These are phyloP conservation scores for Picathartes gymnocephalus DNA, from an alignment of 2,113 vertebrate species.

Conservation along the genomic window DNA sequence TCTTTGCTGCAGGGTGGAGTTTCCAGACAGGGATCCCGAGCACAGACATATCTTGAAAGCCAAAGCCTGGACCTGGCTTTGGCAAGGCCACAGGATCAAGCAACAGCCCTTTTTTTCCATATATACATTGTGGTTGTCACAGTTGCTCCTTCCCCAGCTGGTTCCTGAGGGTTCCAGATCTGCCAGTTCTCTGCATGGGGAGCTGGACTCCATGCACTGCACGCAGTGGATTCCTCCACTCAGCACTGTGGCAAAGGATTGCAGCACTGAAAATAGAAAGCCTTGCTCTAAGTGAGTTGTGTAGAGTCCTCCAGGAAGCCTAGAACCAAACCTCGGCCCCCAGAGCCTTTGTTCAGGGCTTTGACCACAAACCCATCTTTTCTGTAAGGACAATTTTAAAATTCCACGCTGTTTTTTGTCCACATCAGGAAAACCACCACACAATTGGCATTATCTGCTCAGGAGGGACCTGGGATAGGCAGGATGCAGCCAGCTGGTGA, in stretches of 20 bases:
- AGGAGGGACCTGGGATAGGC: not conserved
- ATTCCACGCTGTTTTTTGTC: not conserved
- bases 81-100: not conserved
- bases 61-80: not conserved
- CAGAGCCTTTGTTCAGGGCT: not conserved
- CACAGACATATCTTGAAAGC: not conserved
- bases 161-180: not conserved
- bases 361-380: not conserved
- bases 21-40: not conserved
- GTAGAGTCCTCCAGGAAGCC: not conserved
- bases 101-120: not conserved
- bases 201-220: accelerated
- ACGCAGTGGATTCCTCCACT: accelerated
- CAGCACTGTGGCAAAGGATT: not conserved
- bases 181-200: not conserved
- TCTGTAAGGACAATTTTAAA: not conserved
- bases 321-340: not conserved
- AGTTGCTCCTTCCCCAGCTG: not conserved
- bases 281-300: not conserved
- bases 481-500: not conserved
- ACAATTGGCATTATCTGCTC: not conserved
- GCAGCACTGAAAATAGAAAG: not conserved
- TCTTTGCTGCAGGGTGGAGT: not conserved
- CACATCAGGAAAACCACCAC: not conserved
- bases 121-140: not conserved